Evolutionary conservation across 2,113 vertebrate genomes (phyloP), one percentile per base, ranked within the genome.

Genomic region (Pomatostomus ruficeps): DNA sequence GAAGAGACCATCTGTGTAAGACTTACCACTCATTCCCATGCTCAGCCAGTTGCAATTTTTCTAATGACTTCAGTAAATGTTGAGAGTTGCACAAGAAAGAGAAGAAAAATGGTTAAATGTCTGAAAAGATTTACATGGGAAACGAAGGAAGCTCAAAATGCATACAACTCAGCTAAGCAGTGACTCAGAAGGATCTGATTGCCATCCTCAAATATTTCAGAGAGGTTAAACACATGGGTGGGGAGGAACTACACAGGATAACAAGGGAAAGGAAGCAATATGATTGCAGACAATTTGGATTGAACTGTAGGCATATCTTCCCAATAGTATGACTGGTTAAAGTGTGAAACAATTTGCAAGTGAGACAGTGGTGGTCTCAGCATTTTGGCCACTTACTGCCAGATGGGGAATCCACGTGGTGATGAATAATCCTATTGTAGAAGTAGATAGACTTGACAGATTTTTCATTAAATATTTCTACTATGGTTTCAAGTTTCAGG

Each of bases 151-250:
- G 38, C 63, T 88, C n/a, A 57, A 88, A 96, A 95, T 67, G 79
- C 72, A 45, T 74, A 65, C 11, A 84, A 91, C 93, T 97, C 90
- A 95, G 91, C 88, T 97, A 96, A 94, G 93, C 93, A 94, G 73
- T 96, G 95, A 96, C 93, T 97, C 95, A 97, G 88, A 95, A 52
- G 72, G 72, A 93, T 90, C 72, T 96, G 96, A 97, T 96, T 96
- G 90, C 94, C 40, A 86, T 81, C 72, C 72, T 84, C 90, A 95
- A 54, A 74, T 80, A 86, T 86, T 90, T 88, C 83, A 26, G 72
- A 83, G 82, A 96, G 88, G 95, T 97, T 96, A 96, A 96, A 94
- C 57, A 84, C 61, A 61, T 85, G 94, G 84, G 81, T 94, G 88
- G 78, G 82, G 23, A 96, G 65, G 85, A 97, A 93, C 88, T 94